phyloP scores from a whole-genome alignment of 1,140 invertebrate genomes.

The Bombus pascuorum region DNA sequence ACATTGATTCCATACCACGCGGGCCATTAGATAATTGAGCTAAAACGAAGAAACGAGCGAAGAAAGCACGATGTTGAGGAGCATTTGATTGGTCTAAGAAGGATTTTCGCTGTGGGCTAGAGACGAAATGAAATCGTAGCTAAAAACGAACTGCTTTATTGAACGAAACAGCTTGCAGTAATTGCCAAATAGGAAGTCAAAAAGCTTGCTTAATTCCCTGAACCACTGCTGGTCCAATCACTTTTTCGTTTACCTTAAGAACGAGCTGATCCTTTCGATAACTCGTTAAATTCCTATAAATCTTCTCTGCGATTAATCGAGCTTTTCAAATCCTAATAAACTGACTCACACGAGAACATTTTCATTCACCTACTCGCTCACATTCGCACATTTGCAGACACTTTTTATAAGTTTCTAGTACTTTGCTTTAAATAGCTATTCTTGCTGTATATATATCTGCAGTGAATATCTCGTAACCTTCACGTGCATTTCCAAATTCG shows the following conservation, averaged over 20 bases:
- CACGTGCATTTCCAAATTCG: too few relatives aligned
- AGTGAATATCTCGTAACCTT: background rate
- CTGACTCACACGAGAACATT: too few relatives aligned
- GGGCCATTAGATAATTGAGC: constrained; percentile 59
- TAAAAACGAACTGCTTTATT: constrained; percentile 14
- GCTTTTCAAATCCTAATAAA: background rate
- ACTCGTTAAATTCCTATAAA: background rate
- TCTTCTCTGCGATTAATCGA: background rate
- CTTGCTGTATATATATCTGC: too few relatives aligned
- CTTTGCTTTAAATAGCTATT: too few relatives aligned
- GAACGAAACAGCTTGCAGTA: constrained; percentile 49
- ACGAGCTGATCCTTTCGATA: background rate
- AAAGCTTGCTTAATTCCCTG: constrained; percentile 3
- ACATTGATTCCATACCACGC: constrained; percentile 2
- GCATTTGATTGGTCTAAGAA: constrained; percentile 24
- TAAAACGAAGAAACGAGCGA: constrained; percentile 14
- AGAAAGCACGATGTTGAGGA: constrained; percentile 24
- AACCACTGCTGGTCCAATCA: background rate
- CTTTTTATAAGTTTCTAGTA: too few relatives aligned
- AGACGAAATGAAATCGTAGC: constrained; percentile 39
- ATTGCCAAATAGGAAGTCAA: constrained; percentile 29
- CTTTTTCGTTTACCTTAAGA: background rate
- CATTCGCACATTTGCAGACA: background rate
- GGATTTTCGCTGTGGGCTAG: constrained; percentile 6
- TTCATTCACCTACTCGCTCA: too few relatives aligned